Base-by-base conservation (phyloP, 2,113 vertebrate genomes). In the Paedocypris sp. region DNA sequence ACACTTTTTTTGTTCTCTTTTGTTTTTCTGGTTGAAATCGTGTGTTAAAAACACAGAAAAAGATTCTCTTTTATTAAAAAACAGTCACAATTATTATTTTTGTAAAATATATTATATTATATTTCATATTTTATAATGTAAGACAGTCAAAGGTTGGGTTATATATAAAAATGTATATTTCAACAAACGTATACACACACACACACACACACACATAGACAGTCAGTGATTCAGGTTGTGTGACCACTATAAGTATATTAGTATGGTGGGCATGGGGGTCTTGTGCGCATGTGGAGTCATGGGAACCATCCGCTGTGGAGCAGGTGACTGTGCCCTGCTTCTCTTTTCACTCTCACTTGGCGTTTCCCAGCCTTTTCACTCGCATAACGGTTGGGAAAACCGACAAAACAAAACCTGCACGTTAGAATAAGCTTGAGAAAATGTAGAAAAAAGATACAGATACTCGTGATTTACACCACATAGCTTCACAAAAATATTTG, bases 251-350 rank as follows among this genome's bases (percentile, higher is more conserved):
- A 28, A 41, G 25, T 57, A 59, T 66, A n/a, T n/a, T n/a, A n/a
- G n/a, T 58, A 70, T 74, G 69, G 50, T 57, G 50, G 39, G 36
- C 68, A 33, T 57, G 50, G 35, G 36, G 73, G 64, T 69, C 53
- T 41, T 3, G n/a, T 39, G 66, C 67, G 71, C 70, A 77, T 66
- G 66, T 70, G 78, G 68, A 75, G 67, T 74, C 80, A 81, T 86
- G 85, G 82, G 84, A 87, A 87, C 78, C 75, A 46, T 15, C 60
- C 69, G 73, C 70, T 36, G 54, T 36, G 69, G 71, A 86, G 81
- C 83, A 86, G 83, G 85, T 87, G 86, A 86, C 78, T 71, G 35
- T 78, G 75, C 77, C 80, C 81, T 53, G 39, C 62, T 64, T 64
- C 29, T 22, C 42, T 54, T 47, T 60, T 62, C 42, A 50, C 52